These are phyloP conservation scores for Dendrolimus kikuchii DNA, from an alignment of 1,140 invertebrate species.

Conservation along the genomic window DNA sequence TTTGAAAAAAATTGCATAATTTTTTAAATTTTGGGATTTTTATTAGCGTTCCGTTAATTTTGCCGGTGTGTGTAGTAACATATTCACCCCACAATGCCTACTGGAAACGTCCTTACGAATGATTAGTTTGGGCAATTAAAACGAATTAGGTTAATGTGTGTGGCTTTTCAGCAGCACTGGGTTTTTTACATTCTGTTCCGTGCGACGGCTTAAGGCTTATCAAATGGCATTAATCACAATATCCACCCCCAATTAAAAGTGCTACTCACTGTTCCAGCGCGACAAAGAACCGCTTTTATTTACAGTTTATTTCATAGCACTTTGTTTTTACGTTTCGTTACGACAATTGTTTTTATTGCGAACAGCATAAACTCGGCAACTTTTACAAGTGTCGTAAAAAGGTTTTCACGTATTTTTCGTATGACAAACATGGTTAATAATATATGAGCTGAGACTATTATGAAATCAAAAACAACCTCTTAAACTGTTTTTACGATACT, in stretches of 20 bases:
- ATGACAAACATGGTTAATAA: neutral
- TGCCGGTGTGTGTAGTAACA: neutral
- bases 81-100: constrained; percentile 35
- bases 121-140: constrained; percentile 65
- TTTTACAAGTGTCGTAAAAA: constrained; percentile 17
- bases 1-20: too few species aligned
- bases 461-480: too few species aligned
- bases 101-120: constrained; percentile 51
- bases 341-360: constrained; percentile 45
- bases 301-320: constrained; percentile 50
- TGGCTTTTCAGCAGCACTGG: constrained; percentile 42
- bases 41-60: neutral
- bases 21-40: too few species aligned
- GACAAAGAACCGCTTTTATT: constrained; percentile 40
- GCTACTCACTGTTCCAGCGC: constrained; percentile 37
- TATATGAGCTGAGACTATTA: too few species aligned
- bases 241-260: constrained; percentile 67
- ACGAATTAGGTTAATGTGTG: constrained; percentile 70
- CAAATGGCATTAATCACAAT: constrained; percentile 70
- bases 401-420: constrained; percentile 4
- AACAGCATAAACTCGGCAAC: constrained; percentile 26
- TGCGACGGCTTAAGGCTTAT: constrained; percentile 43
- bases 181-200: constrained; percentile 44
- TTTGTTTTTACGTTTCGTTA: constrained; percentile 45
- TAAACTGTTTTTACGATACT: too few species aligned